phyloP scores from a whole-genome alignment of 2,797 vertebrate genomes.

The Eulemur mongoz region DNA sequence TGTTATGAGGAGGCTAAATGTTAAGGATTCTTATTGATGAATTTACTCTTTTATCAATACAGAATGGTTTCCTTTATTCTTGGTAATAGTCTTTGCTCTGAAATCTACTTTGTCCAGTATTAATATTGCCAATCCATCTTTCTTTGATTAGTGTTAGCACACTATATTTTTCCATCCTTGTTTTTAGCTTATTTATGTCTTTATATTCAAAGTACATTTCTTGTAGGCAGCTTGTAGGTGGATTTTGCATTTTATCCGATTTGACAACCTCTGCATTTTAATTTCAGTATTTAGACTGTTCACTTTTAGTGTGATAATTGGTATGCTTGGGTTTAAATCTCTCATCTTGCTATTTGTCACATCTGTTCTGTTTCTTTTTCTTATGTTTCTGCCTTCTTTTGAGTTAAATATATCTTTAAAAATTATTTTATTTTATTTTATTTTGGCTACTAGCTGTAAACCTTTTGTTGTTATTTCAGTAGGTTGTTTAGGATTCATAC shows the following conservation, averaged over 20 bases:
- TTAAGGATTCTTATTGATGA: not conserved
- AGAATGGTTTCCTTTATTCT: not conserved
- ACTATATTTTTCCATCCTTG: not conserved
- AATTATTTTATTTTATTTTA: not conserved
- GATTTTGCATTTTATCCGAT: not conserved
- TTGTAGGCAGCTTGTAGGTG: not conserved
- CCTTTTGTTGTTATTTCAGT: not conserved
- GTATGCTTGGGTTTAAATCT: not conserved
- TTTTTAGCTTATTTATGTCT: not conserved
- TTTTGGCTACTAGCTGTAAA: not conserved
- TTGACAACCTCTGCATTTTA: not conserved
- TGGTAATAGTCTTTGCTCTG: not conserved
- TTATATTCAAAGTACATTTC: not conserved
- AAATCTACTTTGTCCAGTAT: not conserved
- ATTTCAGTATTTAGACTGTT: not conserved
- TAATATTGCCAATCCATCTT: not conserved
- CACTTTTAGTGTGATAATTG: not conserved
- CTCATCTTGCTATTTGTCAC: not conserved
- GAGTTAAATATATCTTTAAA: not conserved
- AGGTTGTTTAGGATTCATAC: not conserved
- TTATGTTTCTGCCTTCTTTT: not conserved
- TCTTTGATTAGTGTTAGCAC: not conserved
- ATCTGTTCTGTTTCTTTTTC: not conserved
- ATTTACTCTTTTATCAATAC: not conserved
- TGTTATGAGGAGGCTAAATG: not conserved